Base-by-base conservation (phyloP, 2,888 invertebrate species). In the Pycnomerus fuliginosus region DNA sequence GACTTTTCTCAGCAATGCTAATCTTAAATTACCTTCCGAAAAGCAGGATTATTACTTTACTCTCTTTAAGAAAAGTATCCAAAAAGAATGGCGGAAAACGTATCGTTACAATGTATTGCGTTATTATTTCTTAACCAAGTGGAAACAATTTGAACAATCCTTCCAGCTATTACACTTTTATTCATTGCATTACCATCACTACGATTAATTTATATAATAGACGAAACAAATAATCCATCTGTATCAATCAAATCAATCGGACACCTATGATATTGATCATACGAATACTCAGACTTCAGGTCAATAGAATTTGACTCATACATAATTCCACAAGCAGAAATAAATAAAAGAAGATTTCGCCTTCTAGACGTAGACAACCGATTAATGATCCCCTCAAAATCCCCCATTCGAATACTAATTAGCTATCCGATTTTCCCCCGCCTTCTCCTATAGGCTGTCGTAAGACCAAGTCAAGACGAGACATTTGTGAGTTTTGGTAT, bases 301-400 rank as follows among this genome's bases (percentile, higher is more conserved):
- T 37, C 40, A 27, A 70, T 79, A 65, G 76, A 77, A 75, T 81
- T 80, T 75, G 78, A 82, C 52, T 80, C 79, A 3, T 82, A 78
- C 67, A 82, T 82, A 78, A 74, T 76, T n/a, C 74, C 76, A 38
- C 66, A 69, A 22, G 65, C 69, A 56, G 66, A 74, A 62, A 48
- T 76, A 64, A 48, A 57, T 5, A 14, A 13, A 2, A 67, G 72
- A 61, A 69, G 68, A 41, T 81, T 82, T 62, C 82, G 81, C 0
- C 55, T 82, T 64, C 65, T 83, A 74, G 80, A 82, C 69, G 82
- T 80, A 0, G 80, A 83, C 73, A 83, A 83, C 61, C 79, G 78
- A 56, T 68, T 80, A 62, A 58, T 78, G 55, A 38, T 83, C 14
- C 82, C 82, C 0, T 76, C 75, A 68, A 78, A 80, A 64, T 76